Base-by-base conservation (phyloP, 2,797 vertebrate genomes). In the Orestias chungarensis region DNA sequence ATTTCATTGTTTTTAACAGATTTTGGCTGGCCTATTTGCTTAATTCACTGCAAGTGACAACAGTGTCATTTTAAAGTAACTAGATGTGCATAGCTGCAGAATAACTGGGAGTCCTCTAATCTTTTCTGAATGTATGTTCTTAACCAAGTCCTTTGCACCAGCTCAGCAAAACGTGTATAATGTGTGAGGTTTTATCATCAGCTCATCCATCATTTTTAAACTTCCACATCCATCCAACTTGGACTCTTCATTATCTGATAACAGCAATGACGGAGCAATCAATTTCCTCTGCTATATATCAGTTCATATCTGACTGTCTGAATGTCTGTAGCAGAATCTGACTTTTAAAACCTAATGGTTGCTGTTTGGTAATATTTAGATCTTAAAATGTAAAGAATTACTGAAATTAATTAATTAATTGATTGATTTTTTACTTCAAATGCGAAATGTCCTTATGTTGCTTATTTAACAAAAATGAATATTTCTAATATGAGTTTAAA, bases 161-260 rank as follows among this genome's bases (percentile, higher is more conserved):
- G 73, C 57, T 83, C 68, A 62, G 70, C 54, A 77, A 67, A 49
- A 62, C 79, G 18, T 23, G 35, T 12, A 15, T 65, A 68, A 42
- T 14, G 40, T 27, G 64, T 43, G 62, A 44, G 42, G 46, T 66
- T 57, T 74, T 68, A 61, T 55, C 68, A 64, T 75, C 54, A 64
- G 55, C 61, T 25, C 52, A 66, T 62, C 68, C 43, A 52, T 66
- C 43, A 70, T 64, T 49, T n/a, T 61, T 15, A 65, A 75, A 68
- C 65, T 9, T n/a, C 18, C 11, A 3, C 76, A 49, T 71, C 29
- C 61, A 18, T 44, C 65, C 17, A 47, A 18, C 5, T 66, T 54
- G 23, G 29, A 11, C 12, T 27, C 38, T 43, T 73, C 31, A 54
- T 77, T 61, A 71, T 76, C 31, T 29, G 43, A 29, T 11, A 64